Conservation (phyloP, 2,797 vertebrate genomes). For the Cercopithecus petaurista region DNA sequence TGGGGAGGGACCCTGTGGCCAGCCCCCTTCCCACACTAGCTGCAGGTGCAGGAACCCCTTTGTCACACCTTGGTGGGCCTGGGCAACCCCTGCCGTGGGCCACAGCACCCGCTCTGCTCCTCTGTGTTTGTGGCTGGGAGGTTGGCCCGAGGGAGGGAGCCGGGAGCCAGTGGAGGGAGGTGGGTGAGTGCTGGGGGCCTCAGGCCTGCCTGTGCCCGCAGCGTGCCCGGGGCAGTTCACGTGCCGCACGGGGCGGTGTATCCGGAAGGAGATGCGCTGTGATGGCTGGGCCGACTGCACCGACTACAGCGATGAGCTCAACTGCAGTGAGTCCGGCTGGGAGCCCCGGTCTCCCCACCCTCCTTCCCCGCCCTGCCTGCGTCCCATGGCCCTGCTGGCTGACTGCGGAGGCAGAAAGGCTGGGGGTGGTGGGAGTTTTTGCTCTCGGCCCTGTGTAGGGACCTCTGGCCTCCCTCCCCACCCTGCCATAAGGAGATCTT, state of each 20-base stretch:
- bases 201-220: conserved; percentile 70
- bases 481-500: not conserved
- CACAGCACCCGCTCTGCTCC: no score
- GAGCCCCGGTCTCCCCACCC: not conserved
- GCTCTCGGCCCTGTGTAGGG: not conserved
- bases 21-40: rapidly evolving
- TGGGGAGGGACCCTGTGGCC: not conserved
- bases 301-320: conserved; percentile 90
- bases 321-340: conserved; percentile 88
- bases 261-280: conserved; percentile 84
- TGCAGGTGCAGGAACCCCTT: not conserved
- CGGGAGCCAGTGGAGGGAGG: not conserved
- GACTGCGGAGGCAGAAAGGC: not conserved
- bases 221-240: conserved; percentile 92
- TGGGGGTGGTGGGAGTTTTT: not conserved
- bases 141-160: not conserved
- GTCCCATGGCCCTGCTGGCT: not conserved
- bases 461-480: not conserved
- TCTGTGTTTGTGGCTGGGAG: not conserved
- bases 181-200: rapidly evolving
- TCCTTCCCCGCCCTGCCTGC: not conserved
- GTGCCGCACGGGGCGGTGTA: conserved; percentile 90
- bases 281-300: conserved; percentile 97
- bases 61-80: not conserved
- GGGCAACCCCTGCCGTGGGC: not conserved